Evolutionary conservation across 2,888 invertebrate species (phyloP).

Genomic region (Seladonia tumulorum): DNA sequence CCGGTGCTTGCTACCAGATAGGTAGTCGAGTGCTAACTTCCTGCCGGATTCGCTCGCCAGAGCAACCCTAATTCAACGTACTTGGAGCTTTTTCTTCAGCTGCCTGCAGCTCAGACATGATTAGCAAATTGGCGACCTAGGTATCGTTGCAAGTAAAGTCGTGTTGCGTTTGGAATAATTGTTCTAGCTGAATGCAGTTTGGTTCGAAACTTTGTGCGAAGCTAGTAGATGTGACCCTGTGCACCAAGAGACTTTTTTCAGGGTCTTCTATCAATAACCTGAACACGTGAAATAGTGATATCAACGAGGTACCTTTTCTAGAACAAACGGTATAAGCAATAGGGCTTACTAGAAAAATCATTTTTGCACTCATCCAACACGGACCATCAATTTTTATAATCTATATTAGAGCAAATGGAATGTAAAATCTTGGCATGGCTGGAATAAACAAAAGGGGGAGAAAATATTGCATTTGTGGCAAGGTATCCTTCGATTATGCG

Average conservation of each 20-base stretch:
- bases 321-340: too few species aligned
- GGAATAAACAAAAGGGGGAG: too few species aligned
- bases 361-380: too few species aligned
- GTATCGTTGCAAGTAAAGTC: background rate
- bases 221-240: too few species aligned
- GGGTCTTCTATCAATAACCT: too few species aligned
- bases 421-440: background rate
- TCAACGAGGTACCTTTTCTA: too few species aligned
- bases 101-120: background rate
- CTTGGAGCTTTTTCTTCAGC: background rate
- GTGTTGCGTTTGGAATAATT: background rate
- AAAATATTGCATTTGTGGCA: background rate
- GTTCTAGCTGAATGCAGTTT: background rate
- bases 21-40: background rate
- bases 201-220: background rate
- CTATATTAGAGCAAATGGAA: too few species aligned
- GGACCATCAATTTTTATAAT: too few species aligned
- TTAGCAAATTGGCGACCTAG: background rate
- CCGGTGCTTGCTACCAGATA: background rate
- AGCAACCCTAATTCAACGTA: background rate
- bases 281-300: too few species aligned
- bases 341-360: too few species aligned
- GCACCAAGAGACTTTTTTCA: too few species aligned
- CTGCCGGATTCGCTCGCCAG: background rate
- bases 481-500: background rate